A percentile compares a stretch with the other conserved stretches of the same genome.
phyloP scores from a whole-genome alignment of 1,140 invertebrate genomes.

The Pseudomyrmex cubaensis region DNA sequence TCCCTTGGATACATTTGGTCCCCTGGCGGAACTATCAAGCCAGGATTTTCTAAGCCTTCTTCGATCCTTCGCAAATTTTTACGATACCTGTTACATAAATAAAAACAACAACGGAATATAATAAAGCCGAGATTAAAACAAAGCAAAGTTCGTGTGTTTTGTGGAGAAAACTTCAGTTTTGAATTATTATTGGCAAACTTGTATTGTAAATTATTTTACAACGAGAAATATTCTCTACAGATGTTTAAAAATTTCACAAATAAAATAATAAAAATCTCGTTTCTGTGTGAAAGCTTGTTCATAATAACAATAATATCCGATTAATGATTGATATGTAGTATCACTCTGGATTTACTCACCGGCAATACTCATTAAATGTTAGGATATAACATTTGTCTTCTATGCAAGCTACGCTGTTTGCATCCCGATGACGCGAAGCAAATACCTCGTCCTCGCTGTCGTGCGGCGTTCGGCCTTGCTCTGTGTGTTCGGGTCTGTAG shows the following conservation, averaged over 20 bases:
- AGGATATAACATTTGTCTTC: slow-evolving; percentile 99
- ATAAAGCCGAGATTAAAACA: background rate
- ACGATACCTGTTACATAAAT: slow-evolving; percentile 86
- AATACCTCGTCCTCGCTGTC: slow-evolving; percentile 97
- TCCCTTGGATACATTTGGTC: slow-evolving; percentile 85
- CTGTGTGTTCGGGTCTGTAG: slow-evolving; percentile 98
- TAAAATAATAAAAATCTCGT: too few relatives aligned
- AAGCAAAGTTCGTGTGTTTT: background rate
- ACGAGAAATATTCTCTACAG: background rate
- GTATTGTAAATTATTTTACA: background rate
- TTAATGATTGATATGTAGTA: background rate
- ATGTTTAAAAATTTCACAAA: too few relatives aligned
- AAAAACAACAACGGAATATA: slow-evolving; percentile 32
- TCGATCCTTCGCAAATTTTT: slow-evolving; percentile 88
- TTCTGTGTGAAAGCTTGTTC: background rate
- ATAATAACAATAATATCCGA: slow-evolving; percentile 1
- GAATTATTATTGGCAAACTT: background rate
- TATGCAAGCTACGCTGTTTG: slow-evolving; percentile 98
- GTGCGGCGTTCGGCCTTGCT: slow-evolving; percentile 91
- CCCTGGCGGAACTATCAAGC: slow-evolving; percentile 87
- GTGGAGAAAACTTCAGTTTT: background rate
- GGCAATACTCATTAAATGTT: slow-evolving; percentile 98
- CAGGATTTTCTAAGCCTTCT: slow-evolving; percentile 86
- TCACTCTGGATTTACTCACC: slow-evolving; percentile 86
- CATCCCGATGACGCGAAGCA: slow-evolving; percentile 96